A percentile compares a stretch with the other conserved stretches of the same genome.
Evolutionary conservation across 2,797 vertebrate species (phyloP).

Genomic region (Gymnoscopelus microlampas): DNA sequence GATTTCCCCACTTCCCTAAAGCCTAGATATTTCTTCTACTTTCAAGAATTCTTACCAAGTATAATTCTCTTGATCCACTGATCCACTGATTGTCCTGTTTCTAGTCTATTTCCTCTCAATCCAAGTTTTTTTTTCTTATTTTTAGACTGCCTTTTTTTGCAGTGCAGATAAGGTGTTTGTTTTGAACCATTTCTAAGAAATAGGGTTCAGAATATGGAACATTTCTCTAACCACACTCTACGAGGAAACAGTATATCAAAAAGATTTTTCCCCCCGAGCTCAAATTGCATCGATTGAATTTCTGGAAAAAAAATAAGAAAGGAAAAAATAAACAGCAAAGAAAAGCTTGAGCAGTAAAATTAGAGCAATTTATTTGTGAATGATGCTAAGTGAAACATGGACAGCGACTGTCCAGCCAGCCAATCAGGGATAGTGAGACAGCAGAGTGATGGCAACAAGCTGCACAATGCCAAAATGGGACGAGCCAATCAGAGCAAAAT

Average conservation of each 20-base stretch:
- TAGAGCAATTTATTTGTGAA: constrained; percentile 37
- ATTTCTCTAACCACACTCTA: no score
- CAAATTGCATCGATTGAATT: constrained; percentile 34
- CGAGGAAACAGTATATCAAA: background rate
- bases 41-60: no score
- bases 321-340: background rate
- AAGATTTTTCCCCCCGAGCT: background rate
- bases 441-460: constrained; percentile 20
- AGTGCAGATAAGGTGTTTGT: no score
- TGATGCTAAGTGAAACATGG: constrained; percentile 20
- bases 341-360: background rate
- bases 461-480: background rate
- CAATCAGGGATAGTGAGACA: constrained; percentile 11
- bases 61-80: no score
- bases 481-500: background rate
- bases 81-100: no score
- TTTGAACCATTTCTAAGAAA: no score
- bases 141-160: no score
- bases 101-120: no score
- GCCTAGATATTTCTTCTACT: no score
- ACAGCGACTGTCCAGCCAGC: constrained; percentile 16
- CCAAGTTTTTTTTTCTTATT: no score
- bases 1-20: no score
- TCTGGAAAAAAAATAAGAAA: background rate
- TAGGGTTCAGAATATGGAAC: no score